Conservation (phyloP, 2,797 vertebrate species). For the Anableps anableps region DNA sequence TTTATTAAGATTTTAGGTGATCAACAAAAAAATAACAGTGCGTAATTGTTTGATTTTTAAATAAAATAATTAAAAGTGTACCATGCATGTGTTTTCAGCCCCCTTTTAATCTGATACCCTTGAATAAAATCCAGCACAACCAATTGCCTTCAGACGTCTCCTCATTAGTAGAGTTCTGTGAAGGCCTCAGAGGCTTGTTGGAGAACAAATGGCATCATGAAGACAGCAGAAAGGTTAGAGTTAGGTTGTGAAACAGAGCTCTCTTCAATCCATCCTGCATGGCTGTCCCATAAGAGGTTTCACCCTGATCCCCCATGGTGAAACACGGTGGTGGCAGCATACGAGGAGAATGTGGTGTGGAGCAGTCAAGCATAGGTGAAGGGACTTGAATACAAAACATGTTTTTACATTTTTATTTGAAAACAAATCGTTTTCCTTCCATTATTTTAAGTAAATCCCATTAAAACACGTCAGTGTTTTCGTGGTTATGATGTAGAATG, state of each 20-base stretch:
- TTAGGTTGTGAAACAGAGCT: too few relatives aligned
- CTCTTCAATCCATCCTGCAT: too few relatives aligned
- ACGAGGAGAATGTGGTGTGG: too few relatives aligned
- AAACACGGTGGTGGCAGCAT: not conserved
- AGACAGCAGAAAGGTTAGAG: too few relatives aligned
- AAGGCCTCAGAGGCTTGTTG: not conserved
- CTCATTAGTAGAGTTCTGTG: too few relatives aligned
- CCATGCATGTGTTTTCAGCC: not conserved
- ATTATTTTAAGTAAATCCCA: not conserved
- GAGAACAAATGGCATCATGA: too few relatives aligned
- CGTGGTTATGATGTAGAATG: not conserved
- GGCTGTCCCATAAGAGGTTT: not conserved
- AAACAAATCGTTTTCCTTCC: too few relatives aligned
- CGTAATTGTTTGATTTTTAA: not conserved
- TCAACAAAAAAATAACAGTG: not conserved
- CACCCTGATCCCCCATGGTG: not conserved
- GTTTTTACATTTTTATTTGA: too few relatives aligned
- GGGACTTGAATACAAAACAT: too few relatives aligned
- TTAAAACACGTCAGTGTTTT: not conserved
- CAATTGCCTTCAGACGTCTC: not conserved
- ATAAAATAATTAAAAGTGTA: not conserved
- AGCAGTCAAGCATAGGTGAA: too few relatives aligned
- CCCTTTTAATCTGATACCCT: not conserved
- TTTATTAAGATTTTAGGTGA: not conserved
- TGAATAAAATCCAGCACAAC: not conserved